These are phyloP conservation scores for Brachionus manjavacas DNA, from an alignment of 1,140 invertebrate species.

Conservation along the genomic window DNA sequence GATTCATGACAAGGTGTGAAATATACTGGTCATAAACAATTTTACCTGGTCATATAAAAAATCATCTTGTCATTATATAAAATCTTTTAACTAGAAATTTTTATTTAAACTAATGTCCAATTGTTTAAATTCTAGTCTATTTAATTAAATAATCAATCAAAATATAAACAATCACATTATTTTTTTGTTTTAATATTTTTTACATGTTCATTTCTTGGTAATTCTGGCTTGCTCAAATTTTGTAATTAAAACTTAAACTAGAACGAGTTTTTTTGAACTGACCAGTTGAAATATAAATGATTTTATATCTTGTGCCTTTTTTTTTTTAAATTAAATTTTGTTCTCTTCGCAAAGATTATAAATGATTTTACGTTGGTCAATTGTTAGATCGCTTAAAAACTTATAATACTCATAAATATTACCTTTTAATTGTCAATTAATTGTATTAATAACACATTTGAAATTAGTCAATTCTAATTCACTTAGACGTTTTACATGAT, in stretches of 20 bases:
- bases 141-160: background rate
- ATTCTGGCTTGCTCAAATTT: constrained; percentile 8
- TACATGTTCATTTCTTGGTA: constrained; percentile 5
- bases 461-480: background rate
- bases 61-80: background rate
- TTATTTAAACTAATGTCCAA: background rate
- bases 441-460: constrained; percentile 5
- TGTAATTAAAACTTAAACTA: constrained; percentile 5
- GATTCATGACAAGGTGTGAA: too few relatives aligned
- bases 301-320: constrained; percentile 4
- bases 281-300: background rate
- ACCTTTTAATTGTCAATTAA: background rate
- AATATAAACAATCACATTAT: background rate
- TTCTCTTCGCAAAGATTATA: background rate
- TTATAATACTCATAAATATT: background rate
- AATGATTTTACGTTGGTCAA: constrained; percentile 3
- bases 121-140: background rate
- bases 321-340: background rate
- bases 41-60: background rate
- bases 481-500: constrained; percentile 1
- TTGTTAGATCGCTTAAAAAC: background rate
- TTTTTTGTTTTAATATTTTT: background rate
- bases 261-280: background rate
- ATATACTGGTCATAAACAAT: background rate
- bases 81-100: background rate